Base-by-base conservation (phyloP, 2,888 invertebrate genomes). In the Synanthedon tipuliformis region DNA sequence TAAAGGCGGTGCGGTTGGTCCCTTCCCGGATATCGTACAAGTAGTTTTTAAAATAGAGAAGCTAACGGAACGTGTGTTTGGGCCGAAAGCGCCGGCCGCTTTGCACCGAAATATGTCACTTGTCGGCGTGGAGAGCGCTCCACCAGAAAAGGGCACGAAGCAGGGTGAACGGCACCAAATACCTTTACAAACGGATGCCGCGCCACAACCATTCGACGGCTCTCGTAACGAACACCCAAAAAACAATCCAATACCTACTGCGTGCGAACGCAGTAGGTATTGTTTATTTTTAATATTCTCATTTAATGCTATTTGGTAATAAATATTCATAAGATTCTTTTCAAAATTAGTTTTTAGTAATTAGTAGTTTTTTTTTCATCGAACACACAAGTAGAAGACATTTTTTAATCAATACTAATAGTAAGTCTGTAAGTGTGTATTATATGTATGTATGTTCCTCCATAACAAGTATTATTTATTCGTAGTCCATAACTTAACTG, bases 41-140 rank as follows among this genome's bases (percentile, higher is more conserved):
- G 81, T 81, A 77, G 78, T 81, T 84, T 85, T 83, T 84, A 80
- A 82, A 86, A 84, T 85, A 86, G 81, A 84, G 85, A 82, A 84
- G 75, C 80, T 78, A 84, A 82, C 84, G 83, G 81, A 82, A 83
- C 85, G 84, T 81, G 83, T 82, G 75, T 75, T 78, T 80, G 68
- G 84, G 75, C 83, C 82, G 81, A 84, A 84, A 84, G 85, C 83
- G 78, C 79, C 83, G 76, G 73, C 72, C 75, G 81, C 75, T 86
- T 81, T 85, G 82, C 81, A 81, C 71, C 74, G 69, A 82, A 84
- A 83, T 82, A 71, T 84, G 82, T 84, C 84, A 81, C 81, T 85
- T 78, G 80, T 65, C 70, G 68, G 68, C 67, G 64, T 66, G 60
- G 64, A 67, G 66, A 66, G 61, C 63, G 59, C 61, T 67, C 66